Evolutionary conservation across 2,888 invertebrate genomes (phyloP).

Genomic region (Oscheius onirici): DNA sequence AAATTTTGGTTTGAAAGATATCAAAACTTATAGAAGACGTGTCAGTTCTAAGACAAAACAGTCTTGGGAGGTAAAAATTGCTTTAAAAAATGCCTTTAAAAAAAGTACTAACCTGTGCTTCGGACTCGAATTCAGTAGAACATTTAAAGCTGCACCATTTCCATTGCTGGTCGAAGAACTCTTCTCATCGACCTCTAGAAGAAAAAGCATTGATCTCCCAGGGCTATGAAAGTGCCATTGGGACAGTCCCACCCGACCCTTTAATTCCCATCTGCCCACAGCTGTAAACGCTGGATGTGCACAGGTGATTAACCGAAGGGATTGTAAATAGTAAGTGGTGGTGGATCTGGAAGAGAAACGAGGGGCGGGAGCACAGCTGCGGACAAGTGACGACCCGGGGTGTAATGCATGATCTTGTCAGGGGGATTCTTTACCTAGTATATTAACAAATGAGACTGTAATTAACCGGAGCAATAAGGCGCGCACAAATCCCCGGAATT

Average conservation of each 20-base stretch:
- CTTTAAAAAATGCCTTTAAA: no score
- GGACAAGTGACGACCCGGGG: slow-evolving; percentile 23
- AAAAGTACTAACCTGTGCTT: not conserved
- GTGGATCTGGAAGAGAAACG: not conserved
- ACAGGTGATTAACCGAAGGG: slow-evolving; percentile 6
- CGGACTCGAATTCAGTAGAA: not conserved
- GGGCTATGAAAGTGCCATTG: slow-evolving; percentile 1
- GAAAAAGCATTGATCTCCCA: not conserved
- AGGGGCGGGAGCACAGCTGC: not conserved
- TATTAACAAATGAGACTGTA: slow-evolving; percentile 6
- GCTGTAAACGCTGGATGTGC: slow-evolving; percentile 20
- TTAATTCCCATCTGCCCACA: slow-evolving; percentile 14
- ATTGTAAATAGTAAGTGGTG: slow-evolving; percentile 17
- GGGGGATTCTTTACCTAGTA: not conserved
- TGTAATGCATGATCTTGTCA: slow-evolving; percentile 11
- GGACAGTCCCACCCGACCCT: not conserved
- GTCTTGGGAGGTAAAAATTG: no score
- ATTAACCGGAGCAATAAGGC: slow-evolving; percentile 28
- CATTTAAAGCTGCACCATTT: not conserved
- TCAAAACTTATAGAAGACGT: not conserved
- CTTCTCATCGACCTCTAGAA: slow-evolving; percentile 17
- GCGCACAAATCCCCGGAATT: slow-evolving; percentile 24
- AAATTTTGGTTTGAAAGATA: no score
- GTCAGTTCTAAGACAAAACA: not conserved
- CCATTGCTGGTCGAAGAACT: not conserved